A percentile compares a stretch with the other conserved stretches of the same genome.
Evolutionary conservation across 2,797 vertebrate genomes (phyloP).

Genomic region (Linurgus olivaceus): DNA sequence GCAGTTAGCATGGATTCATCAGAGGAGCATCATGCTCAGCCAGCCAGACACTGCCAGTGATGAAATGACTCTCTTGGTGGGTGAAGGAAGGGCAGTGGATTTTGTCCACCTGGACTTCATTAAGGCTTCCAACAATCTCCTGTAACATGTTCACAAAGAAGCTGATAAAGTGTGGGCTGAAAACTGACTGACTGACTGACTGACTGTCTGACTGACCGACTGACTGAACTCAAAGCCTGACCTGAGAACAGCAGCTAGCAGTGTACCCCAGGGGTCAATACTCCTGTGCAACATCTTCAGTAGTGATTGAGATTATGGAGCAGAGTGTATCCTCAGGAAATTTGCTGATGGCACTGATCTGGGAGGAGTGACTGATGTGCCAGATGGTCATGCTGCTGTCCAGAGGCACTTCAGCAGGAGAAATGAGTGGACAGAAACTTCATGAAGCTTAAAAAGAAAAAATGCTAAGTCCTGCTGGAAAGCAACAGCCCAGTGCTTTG

Average conservation of each 20-base stretch:
- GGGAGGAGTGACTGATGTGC: not conserved
- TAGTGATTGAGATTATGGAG: not conserved
- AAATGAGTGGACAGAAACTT: not conserved
- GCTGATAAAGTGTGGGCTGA: not conserved
- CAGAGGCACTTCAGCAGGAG: not conserved
- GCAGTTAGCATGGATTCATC: not conserved
- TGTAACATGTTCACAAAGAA: not conserved
- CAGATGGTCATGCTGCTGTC: not conserved
- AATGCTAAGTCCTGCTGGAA: not conserved
- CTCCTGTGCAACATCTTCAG: not conserved
- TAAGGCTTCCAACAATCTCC: not conserved
- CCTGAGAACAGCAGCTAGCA: rapidly evolving
- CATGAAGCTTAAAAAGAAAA: not conserved
- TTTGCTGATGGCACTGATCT: not conserved
- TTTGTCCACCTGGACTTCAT: not conserved
- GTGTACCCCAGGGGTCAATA: not conserved
- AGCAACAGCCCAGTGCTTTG: not conserved
- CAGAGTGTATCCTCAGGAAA: not conserved
- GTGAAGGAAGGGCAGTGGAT: not conserved
- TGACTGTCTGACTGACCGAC: not conserved
- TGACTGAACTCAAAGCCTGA: not conserved
- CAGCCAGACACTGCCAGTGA: not conserved
- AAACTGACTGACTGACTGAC: not conserved
- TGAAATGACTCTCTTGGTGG: not conserved
- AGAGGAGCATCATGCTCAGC: not conserved